phyloP scores from a whole-genome alignment of 2,113 vertebrate genomes.

The Ornithorhynchus anatinus region DNA sequence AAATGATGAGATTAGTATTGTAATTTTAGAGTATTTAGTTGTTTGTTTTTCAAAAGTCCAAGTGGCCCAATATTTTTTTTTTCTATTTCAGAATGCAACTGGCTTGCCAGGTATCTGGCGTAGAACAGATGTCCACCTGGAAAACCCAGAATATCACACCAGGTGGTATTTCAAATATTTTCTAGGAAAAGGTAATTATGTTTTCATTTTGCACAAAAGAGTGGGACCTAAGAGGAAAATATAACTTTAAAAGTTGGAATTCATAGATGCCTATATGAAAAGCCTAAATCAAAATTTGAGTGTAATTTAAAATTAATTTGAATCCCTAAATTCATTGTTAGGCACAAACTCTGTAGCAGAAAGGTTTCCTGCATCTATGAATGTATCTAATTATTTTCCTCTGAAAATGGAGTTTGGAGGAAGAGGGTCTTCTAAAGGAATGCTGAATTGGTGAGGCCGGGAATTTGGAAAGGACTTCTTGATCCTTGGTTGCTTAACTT shows the following conservation, averaged over 20 bases:
- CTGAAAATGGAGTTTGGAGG: no score
- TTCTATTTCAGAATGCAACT: slow-evolving; percentile 77
- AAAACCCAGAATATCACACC: slow-evolving; percentile 98
- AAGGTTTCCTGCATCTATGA: no score
- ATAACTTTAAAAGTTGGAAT: neutral
- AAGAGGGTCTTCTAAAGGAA: no score
- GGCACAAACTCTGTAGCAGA: neutral
- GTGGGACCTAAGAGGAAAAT: slow-evolving; percentile 6
- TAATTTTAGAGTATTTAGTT: neutral
- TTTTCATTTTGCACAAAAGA: neutral
- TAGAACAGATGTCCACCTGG: slow-evolving; percentile 96
- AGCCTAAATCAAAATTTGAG: neutral
- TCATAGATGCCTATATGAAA: neutral
- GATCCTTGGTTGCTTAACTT: no score
- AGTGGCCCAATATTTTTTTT: slow-evolving; percentile 28
- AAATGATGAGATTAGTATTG: neutral
- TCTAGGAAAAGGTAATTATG: slow-evolving; percentile 92
- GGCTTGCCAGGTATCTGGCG: slow-evolving; percentile 91
- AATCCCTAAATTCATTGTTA: neutral
- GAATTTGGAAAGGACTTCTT: no score
- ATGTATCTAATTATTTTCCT: no score
- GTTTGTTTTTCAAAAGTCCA: slow-evolving; percentile 18
- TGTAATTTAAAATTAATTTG: neutral
- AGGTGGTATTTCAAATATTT: slow-evolving; percentile 99
- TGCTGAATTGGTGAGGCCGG: no score